Evolutionary conservation across 1,140 invertebrate genomes (phyloP).

Genomic region (Trichonephila inaurata): DNA sequence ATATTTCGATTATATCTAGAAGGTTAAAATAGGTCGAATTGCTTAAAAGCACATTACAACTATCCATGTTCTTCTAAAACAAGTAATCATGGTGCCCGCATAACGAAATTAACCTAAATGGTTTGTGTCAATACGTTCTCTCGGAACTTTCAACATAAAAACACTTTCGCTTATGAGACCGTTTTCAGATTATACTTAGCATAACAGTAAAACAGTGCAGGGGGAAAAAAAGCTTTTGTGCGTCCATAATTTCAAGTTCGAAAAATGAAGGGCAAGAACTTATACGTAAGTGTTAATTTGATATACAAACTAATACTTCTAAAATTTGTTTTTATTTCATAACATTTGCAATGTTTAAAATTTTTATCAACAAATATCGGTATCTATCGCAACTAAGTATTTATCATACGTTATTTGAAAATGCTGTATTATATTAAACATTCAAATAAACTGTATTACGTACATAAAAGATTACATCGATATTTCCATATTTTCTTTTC

Average conservation of each 20-base stretch:
- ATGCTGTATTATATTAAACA: no score
- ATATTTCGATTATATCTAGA: background rate
- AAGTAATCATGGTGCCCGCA: conserved; percentile 23
- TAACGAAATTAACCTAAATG: conserved; percentile 26
- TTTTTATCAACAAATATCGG: background rate
- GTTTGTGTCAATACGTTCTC: background rate
- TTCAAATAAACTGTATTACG: no score
- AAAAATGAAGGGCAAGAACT: background rate
- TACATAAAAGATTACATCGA: no score
- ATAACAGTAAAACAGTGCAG: background rate
- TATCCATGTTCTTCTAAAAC: background rate
- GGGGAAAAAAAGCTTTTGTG: background rate
- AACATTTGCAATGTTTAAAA: background rate
- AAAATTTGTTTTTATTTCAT: background rate
- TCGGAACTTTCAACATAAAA: background rate
- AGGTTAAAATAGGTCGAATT: background rate
- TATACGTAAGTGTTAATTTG: conserved; percentile 3
- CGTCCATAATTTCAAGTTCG: background rate
- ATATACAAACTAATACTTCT: background rate
- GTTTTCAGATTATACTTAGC: conserved; percentile 4
- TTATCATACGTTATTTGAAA: no score
- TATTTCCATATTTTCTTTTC: no score
- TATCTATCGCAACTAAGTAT: background rate
- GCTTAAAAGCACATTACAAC: background rate
- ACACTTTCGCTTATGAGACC: background rate